Percentiles rank a stretch among this genome's conserved stretches.
These are phyloP conservation scores for Chelmon rostratus DNA, from an alignment of 2,797 vertebrate species.

Conservation along the genomic window DNA sequence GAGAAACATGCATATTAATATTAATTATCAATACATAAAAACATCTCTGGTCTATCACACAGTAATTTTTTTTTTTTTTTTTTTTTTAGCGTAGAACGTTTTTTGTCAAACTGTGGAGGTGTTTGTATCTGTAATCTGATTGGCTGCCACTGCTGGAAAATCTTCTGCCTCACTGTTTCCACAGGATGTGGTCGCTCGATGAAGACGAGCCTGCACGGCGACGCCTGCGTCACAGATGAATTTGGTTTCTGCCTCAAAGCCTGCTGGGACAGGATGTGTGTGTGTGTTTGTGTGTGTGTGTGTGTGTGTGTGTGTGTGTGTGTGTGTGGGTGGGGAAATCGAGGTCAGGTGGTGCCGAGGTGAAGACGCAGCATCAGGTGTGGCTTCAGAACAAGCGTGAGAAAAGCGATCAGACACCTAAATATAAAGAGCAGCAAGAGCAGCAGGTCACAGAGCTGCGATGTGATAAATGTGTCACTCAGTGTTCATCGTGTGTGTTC, in stretches of 20 bases:
- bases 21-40: not conserved
- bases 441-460: constrained; percentile 5
- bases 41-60: not conserved
- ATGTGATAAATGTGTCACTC: not conserved
- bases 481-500: not conserved
- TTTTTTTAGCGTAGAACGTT: not conserved
- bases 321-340: constrained; percentile 50
- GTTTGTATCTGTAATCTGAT: constrained; percentile 48
- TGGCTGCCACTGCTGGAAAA: constrained; percentile 64
- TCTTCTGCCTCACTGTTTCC: constrained; percentile 70
- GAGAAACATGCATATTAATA: no score
- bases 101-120: constrained; percentile 1
- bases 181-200: constrained; percentile 66
- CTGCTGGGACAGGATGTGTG: constrained; percentile 73
- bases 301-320: constrained; percentile 25
- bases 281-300: constrained; percentile 30
- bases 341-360: constrained; percentile 65
- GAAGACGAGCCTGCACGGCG: constrained; percentile 41
- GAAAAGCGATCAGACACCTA: constrained; percentile 34
- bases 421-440: constrained; percentile 25
- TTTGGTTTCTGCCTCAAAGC: constrained; percentile 69
- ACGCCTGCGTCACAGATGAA: constrained; percentile 54
- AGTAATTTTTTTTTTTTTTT: not conserved
- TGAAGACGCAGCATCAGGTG: constrained; percentile 58
- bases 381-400: constrained; percentile 45